These are phyloP conservation scores for Noctilio leporinus DNA, from an alignment of 2,113 vertebrate genomes.

Conservation along the genomic window DNA sequence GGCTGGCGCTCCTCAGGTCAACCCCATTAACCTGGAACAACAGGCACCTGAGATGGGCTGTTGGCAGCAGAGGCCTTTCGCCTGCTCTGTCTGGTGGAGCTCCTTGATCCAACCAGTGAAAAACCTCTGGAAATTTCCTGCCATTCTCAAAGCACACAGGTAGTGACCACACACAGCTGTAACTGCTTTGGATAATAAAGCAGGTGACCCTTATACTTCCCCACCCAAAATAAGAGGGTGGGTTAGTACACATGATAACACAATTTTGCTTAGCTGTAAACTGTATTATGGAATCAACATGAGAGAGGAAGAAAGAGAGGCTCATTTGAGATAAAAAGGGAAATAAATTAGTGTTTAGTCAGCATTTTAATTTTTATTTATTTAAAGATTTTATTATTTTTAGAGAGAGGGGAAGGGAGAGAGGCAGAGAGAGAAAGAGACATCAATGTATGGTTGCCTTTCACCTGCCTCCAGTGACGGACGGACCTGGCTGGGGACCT, in stretches of 20 bases:
- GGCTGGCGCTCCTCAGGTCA: conserved; percentile 88
- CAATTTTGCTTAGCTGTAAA: background rate
- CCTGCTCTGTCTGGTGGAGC: background rate
- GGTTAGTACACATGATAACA: background rate
- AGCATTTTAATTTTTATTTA: too few species aligned
- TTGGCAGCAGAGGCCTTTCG: background rate
- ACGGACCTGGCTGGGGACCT: too few species aligned
- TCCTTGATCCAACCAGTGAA: background rate
- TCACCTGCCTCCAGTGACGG: too few species aligned
- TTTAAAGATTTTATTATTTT: too few species aligned
- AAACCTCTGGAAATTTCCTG: background rate
- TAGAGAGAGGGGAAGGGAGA: too few species aligned
- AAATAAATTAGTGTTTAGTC: background rate
- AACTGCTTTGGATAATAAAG: background rate
- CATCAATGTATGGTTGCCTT: too few species aligned
- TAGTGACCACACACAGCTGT: background rate
- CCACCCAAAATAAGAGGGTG: background rate
- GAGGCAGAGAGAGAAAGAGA: too few species aligned
- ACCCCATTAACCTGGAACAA: conserved; percentile 88
- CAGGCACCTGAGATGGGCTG: background rate
- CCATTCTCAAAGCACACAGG: background rate
- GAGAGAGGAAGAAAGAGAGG: background rate
- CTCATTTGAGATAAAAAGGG: background rate
- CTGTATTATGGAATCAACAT: background rate
- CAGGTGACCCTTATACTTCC: background rate